A percentile compares a stretch with the other conserved stretches of the same genome.
These are phyloP conservation scores for Taenioides sp. DNA, from an alignment of 2,797 vertebrate species.

Conservation along the genomic window DNA sequence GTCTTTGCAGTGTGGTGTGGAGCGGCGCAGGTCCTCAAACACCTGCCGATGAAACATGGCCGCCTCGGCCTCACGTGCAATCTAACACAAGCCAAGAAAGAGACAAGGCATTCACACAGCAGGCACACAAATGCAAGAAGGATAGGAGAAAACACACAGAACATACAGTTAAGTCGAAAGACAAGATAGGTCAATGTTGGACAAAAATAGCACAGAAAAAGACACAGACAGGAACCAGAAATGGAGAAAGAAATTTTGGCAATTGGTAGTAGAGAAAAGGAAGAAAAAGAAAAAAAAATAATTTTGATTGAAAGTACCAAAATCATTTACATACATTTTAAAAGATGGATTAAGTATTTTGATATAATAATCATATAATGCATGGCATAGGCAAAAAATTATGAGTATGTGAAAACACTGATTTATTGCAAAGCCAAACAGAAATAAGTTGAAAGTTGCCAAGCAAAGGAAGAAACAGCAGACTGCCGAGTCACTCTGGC, in stretches of 20 bases:
- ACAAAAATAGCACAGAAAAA: conserved; percentile 1
- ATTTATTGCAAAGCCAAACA: neutral
- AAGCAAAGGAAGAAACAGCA: conserved; percentile 6
- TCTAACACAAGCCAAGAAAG: conserved; percentile 80
- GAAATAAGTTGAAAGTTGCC: neutral
- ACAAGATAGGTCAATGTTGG: neutral
- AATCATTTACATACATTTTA: neutral
- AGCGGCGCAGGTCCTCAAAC: conserved; percentile 96
- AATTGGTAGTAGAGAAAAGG: neutral
- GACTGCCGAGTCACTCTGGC: conserved; percentile 58
- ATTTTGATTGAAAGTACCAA: neutral
- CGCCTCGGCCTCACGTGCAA: conserved; percentile 98
- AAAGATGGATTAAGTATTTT: neutral
- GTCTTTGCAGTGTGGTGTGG: conserved; percentile 83
- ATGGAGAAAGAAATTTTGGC: neutral
- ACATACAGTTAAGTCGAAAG: conserved; percentile 2
- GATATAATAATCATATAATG: too few species aligned
- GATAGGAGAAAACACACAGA: neutral
- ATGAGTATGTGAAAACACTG: neutral
- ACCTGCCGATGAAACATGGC: conserved; percentile 98
- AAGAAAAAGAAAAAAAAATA: neutral
- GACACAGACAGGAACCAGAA: neutral
- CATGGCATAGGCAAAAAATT: neutral
- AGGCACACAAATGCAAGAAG: conserved; percentile 19
- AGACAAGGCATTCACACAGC: conserved; percentile 48